phyloP scores from a whole-genome alignment of 2,113 vertebrate genomes.

The Aythya baeri region DNA sequence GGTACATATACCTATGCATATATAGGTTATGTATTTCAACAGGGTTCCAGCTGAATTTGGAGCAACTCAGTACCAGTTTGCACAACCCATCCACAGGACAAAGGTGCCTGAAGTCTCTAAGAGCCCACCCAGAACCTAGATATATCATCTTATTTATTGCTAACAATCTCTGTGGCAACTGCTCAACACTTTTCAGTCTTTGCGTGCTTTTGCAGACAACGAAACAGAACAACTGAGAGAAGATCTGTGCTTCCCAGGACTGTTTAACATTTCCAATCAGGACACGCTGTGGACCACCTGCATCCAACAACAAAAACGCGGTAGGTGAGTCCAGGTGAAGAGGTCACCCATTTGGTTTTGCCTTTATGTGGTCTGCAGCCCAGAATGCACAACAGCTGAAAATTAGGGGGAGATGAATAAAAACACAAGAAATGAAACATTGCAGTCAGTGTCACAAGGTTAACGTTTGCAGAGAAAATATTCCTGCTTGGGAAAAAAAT shows the following conservation, averaged over 20 bases:
- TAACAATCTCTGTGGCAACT: background rate
- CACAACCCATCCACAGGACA: background rate
- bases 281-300: background rate
- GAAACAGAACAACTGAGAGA: background rate
- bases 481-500: background rate
- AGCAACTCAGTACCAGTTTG: background rate
- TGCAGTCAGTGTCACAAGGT: background rate
- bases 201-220: background rate
- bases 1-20: background rate
- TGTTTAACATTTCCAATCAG: background rate
- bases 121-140: background rate
- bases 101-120: background rate
- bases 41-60: background rate
- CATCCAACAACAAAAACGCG: background rate
- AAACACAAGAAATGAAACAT: slow-evolving; percentile 8
- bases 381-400: background rate
- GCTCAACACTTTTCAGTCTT: background rate
- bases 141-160: background rate
- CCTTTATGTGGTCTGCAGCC: background rate
- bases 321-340: background rate
- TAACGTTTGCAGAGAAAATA: slow-evolving; percentile 32
- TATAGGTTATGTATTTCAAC: background rate
- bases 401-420: background rate
- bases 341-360: background rate
- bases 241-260: background rate